Evolutionary conservation across 2,797 vertebrate species (phyloP).

Genomic region (Huso huso): DNA sequence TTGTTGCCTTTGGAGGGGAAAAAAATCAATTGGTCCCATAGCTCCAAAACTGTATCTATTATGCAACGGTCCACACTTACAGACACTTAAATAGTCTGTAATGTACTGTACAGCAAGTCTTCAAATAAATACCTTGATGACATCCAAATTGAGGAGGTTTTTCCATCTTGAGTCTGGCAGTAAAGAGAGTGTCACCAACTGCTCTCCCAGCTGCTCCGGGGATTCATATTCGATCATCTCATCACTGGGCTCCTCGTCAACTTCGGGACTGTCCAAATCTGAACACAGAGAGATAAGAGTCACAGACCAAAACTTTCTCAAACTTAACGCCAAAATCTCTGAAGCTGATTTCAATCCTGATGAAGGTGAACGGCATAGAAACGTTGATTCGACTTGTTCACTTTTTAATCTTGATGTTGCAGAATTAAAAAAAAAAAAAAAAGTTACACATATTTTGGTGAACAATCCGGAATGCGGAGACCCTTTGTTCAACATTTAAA

Average conservation of each 20-base stretch:
- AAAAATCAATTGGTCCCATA: too few species aligned
- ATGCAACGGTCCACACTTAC: too few species aligned
- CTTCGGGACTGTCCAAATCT: conserved; percentile 48
- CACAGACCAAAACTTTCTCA: neutral
- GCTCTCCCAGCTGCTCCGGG: conserved; percentile 72
- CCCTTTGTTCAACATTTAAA: too few species aligned
- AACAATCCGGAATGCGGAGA: too few species aligned
- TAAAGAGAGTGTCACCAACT: conserved; percentile 79
- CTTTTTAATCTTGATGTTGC: too few species aligned
- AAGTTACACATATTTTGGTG: neutral
- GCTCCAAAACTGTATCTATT: too few species aligned
- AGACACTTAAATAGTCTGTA: too few species aligned
- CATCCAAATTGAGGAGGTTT: conserved; percentile 79
- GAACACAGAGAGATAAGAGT: conserved; percentile 9
- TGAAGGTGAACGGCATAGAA: too few species aligned
- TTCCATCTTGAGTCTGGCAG: conserved; percentile 88
- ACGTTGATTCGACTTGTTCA: too few species aligned
- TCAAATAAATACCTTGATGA: conserved; percentile 73
- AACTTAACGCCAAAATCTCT: neutral
- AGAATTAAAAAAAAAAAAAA: neutral
- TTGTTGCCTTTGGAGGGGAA: too few species aligned
- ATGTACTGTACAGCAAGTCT: too few species aligned
- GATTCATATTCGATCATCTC: conserved; percentile 73
- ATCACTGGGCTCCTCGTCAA: conserved; percentile 43
- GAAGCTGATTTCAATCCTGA: too few species aligned